Evolutionary conservation across 1,140 invertebrate genomes (phyloP).

Genomic region (Pygmarrhopalites habei): DNA sequence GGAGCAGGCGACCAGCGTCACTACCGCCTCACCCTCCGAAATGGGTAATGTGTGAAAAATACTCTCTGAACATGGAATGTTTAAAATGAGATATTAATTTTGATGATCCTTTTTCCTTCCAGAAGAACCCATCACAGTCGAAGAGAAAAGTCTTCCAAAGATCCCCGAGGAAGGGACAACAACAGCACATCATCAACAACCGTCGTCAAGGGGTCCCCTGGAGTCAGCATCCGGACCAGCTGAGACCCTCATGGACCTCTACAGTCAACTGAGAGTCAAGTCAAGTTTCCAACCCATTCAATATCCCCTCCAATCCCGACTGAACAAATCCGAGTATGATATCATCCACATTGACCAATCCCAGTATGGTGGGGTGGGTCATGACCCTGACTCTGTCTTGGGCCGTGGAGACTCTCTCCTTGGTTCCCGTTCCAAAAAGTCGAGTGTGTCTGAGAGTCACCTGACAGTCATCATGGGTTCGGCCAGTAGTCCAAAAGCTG

Average conservation of each 20-base stretch:
- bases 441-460: conserved; percentile 15
- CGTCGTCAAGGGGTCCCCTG: neutral
- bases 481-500: neutral
- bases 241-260: conserved; percentile 11
- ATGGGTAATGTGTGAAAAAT: no score
- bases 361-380: neutral
- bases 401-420: neutral
- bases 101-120: no score
- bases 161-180: conserved; percentile 24
- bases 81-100: no score
- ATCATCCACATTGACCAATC: conserved; percentile 12
- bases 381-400: neutral
- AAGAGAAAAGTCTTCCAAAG: conserved; percentile 34
- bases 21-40: conserved; percentile 15
- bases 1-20: neutral
- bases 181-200: neutral
- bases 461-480: conserved; percentile 13
- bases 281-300: conserved; percentile 28
- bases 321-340: conserved; percentile 29
- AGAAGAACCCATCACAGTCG: conserved; percentile 23
- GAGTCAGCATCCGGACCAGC: neutral
- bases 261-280: conserved; percentile 8
- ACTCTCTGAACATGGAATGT: no score
- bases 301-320: conserved; percentile 21
- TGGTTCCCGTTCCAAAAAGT: neutral